Evolutionary conservation across 2,888 invertebrate genomes (phyloP), one percentile per base, ranked within the genome.

Genomic region (Rhingia campestris): DNA sequence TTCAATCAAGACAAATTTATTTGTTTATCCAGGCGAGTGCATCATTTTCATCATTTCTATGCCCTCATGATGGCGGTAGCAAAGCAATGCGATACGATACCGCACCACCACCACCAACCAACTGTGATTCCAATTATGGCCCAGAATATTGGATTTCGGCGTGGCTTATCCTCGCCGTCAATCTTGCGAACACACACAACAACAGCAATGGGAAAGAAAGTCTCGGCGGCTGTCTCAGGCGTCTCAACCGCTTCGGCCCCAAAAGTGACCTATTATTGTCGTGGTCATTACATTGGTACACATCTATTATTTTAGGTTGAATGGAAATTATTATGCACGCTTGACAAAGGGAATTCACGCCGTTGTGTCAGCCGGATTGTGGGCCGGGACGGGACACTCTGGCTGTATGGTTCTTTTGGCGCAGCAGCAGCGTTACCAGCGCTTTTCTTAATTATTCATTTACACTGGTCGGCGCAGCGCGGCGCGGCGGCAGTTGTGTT

Each of bases 1-100:
- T 91, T 89, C 90, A 91, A 91, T 91, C 90, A 91, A 90, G 89
- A 88, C 90, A 91, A 91, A 91, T 91, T 91, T 91, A 91, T 91
- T 91, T 91, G 91, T 91, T 91, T 91, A 90, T 91, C 89, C 84
- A 79, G 84, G 84, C 84, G 80, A 84, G 84, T 84, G 84, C 84
- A 84, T 84, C 84, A 84, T 84, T 84, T 84, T 80, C 84, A 84
- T 84, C 84, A 80, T 84, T 82, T 61, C 74, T 80, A 74, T 75
- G 54, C 84, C 84, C 84, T 74, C 80, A 80, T 79, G 73, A 63
- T 64, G 74, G 64, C 74, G 70, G 67, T 58, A 47, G 35, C 6
- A 61, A 4, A 77, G 82, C 69, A 58, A 84, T 84, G 63, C 69
- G 79, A 74, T 79, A 79, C 73, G 63, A 79, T 22, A 2, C 22